Percentiles rank a stretch among this genome's conserved stretches.
Conservation (phyloP, 2,113 vertebrate genomes). For the Zapus hudsonius region DNA sequence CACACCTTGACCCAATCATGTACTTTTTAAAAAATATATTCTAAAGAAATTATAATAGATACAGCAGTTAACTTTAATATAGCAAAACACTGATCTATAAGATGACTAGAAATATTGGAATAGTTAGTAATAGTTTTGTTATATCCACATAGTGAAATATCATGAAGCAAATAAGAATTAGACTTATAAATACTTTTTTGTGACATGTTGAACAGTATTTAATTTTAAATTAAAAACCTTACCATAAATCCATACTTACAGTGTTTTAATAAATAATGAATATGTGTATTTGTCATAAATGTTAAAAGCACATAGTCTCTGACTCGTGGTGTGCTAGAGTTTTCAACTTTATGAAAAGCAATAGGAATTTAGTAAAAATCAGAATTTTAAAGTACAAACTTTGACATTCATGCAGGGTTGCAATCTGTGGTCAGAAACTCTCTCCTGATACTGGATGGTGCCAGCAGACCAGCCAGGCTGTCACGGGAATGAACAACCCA, state of each 20-base stretch:
- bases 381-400: not conserved
- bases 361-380: not conserved
- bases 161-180: not conserved
- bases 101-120: not conserved
- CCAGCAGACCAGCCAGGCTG: not conserved
- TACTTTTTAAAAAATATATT: not conserved
- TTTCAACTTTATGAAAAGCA: not conserved
- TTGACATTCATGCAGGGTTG: not conserved
- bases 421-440: not conserved
- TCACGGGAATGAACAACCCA: not conserved
- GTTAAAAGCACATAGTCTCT: not conserved
- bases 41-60: not conserved
- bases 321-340: not conserved
- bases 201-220: not conserved
- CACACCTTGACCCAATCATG: not conserved
- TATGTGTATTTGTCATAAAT: not conserved
- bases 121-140: not conserved
- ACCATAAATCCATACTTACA: not conserved
- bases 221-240: constrained; percentile 11
- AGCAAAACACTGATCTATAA: not conserved
- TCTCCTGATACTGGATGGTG: not conserved
- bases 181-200: not conserved
- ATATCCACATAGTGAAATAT: not conserved
- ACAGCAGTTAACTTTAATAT: not conserved
- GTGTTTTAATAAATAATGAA: constrained; percentile 7